phyloP scores from a whole-genome alignment of 2,113 vertebrate species.

The Sylvilagus bachmani region DNA sequence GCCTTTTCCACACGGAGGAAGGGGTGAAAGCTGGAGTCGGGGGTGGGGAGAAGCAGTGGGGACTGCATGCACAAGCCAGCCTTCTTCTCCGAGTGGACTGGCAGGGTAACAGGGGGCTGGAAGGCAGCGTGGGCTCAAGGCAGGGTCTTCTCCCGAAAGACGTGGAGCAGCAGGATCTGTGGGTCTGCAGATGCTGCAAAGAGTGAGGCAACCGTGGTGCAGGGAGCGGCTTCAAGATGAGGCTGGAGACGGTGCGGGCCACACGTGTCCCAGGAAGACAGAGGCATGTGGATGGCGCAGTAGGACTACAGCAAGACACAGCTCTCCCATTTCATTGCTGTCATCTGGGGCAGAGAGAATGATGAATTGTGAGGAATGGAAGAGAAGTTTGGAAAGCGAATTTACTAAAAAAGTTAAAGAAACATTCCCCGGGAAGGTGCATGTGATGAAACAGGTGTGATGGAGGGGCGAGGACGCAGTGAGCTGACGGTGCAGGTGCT shows the following conservation, averaged over 20 bases:
- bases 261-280: background rate
- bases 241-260: background rate
- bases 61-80: background rate
- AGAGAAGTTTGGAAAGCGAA: background rate
- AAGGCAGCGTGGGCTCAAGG: background rate
- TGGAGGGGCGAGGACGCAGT: too few relatives aligned
- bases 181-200: background rate
- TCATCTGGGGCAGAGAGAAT: background rate
- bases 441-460: rapidly evolving
- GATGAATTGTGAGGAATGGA: background rate
- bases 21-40: background rate
- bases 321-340: background rate
- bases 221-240: background rate
- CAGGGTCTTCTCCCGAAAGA: background rate
- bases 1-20: background rate
- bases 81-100: background rate
- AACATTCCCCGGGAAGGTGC: background rate
- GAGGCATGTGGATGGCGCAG: background rate
- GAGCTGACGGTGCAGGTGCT: background rate
- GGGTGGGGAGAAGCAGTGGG: rapidly evolving
- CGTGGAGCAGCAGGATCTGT: background rate
- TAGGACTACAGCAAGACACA: background rate
- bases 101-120: background rate
- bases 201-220: background rate
- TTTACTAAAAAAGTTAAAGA: background rate